These are phyloP conservation scores for Dendrolimus kikuchii DNA, from an alignment of 1,140 invertebrate genomes.

Conservation along the genomic window DNA sequence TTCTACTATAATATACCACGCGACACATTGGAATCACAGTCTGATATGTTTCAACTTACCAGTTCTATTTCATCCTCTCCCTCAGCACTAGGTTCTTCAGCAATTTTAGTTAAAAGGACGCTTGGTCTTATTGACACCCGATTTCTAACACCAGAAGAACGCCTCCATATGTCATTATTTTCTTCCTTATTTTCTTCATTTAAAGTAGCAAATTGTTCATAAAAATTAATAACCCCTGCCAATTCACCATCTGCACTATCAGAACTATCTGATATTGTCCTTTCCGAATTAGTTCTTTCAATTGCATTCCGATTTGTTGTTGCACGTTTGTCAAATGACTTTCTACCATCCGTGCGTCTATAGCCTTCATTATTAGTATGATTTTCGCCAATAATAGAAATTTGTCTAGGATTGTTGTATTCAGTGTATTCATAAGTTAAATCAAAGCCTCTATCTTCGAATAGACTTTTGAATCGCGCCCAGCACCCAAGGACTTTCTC, in stretches of 20 bases:
- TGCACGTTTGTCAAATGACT: slow-evolving; percentile 18
- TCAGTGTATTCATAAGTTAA: slow-evolving; percentile 51
- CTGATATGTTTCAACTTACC: slow-evolving; percentile 33
- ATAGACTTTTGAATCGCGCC: slow-evolving; percentile 54
- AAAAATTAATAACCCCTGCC: slow-evolving; percentile 47
- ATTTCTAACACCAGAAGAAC: slow-evolving; percentile 23
- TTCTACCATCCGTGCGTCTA: slow-evolving; percentile 36
- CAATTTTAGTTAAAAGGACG: slow-evolving; percentile 51
- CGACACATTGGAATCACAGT: background rate
- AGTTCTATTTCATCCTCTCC: slow-evolving; percentile 37
- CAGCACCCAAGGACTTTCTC: slow-evolving; percentile 43
- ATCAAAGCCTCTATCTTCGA: slow-evolving; percentile 61
- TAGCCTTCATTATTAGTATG: slow-evolving; percentile 28
- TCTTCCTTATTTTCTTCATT: slow-evolving; percentile 46
- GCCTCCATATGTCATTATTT: slow-evolving; percentile 26
- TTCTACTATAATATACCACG: background rate
- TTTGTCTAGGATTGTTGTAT: slow-evolving; percentile 14
- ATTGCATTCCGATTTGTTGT: too few relatives aligned
- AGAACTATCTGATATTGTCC: slow-evolving; percentile 12
- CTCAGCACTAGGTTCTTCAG: slow-evolving; percentile 42
- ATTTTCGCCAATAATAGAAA: slow-evolving; percentile 24
- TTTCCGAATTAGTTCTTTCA: background rate
- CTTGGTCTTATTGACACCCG: slow-evolving; percentile 57
- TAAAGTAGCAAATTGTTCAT: slow-evolving; percentile 52
- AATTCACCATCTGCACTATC: slow-evolving; percentile 30